Conservation (phyloP, 2,113 vertebrate genomes). For the Mirounga angustirostris region DNA sequence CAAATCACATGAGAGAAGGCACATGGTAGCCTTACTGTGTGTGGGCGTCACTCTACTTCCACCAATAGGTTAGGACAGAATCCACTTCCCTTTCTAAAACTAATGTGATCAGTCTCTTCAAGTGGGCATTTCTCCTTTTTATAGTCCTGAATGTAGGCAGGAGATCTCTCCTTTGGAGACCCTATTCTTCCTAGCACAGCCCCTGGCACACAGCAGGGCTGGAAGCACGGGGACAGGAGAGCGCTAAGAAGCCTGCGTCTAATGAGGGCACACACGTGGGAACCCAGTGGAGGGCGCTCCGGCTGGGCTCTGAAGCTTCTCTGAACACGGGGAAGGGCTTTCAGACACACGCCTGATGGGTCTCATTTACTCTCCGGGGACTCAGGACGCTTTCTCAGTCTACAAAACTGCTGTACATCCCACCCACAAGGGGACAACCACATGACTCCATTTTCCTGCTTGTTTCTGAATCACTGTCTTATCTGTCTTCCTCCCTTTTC, state of each 20-base stretch:
- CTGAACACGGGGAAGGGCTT: not conserved
- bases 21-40: fast-evolving
- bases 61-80: not conserved
- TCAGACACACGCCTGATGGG: not conserved
- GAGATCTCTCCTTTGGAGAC: not conserved
- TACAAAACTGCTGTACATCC: not conserved
- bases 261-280: fast-evolving
- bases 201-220: not conserved
- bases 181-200: no score
- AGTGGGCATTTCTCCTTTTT: not conserved
- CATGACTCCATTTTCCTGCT: constrained; percentile 71
- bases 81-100: not conserved
- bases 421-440: constrained; percentile 56
- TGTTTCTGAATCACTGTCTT: constrained; percentile 80
- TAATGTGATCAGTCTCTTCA: not conserved
- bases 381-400: not conserved
- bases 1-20: not conserved
- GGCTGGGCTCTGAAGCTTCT: not conserved
- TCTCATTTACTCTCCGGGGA: not conserved
- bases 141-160: not conserved
- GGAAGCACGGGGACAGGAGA: fast-evolving
- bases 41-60: not conserved
- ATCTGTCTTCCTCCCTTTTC: constrained; percentile 79
- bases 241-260: fast-evolving
- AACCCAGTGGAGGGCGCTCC: not conserved